phyloP scores from a whole-genome alignment of 2,888 invertebrate genomes.

The Stenotaenia linearis region DNA sequence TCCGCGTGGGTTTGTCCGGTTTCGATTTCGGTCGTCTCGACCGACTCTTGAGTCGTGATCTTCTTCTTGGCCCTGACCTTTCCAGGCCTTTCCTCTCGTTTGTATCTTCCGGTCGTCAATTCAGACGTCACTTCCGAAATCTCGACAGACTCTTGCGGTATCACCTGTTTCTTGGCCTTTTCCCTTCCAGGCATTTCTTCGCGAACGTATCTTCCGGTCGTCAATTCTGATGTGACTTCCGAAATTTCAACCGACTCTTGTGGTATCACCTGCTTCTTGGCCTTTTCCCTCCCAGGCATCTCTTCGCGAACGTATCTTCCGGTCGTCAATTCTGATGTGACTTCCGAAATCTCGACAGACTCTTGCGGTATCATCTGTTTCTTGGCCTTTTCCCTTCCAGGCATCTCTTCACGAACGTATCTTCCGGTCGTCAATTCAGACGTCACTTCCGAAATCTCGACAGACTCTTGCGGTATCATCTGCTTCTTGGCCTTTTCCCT shows the following conservation, averaged over 20 bases:
- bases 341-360: too few relatives aligned
- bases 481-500: constrained; percentile 34
- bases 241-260: constrained; percentile 36
- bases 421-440: constrained; percentile 32
- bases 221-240: constrained; percentile 32
- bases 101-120: constrained; percentile 31
- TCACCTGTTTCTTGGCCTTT: constrained; percentile 32
- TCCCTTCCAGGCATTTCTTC: constrained; percentile 32
- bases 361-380: constrained; percentile 35
- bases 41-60: constrained; percentile 36
- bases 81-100: not conserved
- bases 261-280: constrained; percentile 33
- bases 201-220: not conserved
- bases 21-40: constrained; percentile 34
- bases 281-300: constrained; percentile 29
- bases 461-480: constrained; percentile 38
- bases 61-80: constrained; percentile 17
- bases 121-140: constrained; percentile 38
- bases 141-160: constrained; percentile 39
- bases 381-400: constrained; percentile 18
- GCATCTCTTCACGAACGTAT: constrained; percentile 1
- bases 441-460: constrained; percentile 39
- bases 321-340: constrained; percentile 32
- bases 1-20: not conserved
- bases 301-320: constrained; percentile 13